Percentiles rank a stretch among this genome's conserved stretches.
These are phyloP conservation scores for Hydriomena furcata DNA, from an alignment of 2,888 invertebrate species.

Conservation along the genomic window DNA sequence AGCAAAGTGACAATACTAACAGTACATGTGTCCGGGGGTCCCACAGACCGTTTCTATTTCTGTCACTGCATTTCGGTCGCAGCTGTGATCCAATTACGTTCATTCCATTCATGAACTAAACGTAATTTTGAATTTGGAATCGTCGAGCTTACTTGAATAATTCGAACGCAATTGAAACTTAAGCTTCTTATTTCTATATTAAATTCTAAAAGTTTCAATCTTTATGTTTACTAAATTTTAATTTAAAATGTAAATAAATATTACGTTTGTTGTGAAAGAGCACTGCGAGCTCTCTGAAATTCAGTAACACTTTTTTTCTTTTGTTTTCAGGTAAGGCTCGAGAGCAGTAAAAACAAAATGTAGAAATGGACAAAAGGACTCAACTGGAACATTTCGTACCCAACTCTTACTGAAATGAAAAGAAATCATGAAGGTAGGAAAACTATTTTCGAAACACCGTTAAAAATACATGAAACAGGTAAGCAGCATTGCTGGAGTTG, in stretches of 20 bases:
- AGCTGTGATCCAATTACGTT: constrained; percentile 37
- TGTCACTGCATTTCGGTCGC: constrained; percentile 33
- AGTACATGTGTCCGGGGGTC: constrained; percentile 30
- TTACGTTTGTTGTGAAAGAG: too few species aligned
- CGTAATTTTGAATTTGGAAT: constrained; percentile 19
- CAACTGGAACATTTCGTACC: constrained; percentile 11
- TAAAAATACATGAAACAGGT: constrained; percentile 22
- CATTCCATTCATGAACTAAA: constrained; percentile 29
- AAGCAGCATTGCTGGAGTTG: constrained; percentile 8
- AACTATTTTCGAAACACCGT: constrained; percentile 12
- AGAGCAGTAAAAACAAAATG: constrained; percentile 4
- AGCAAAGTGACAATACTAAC: constrained; percentile 17
- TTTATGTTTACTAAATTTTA: too few species aligned
- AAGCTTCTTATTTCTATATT: too few species aligned
- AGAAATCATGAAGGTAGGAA: constrained; percentile 8
- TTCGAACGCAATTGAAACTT: constrained; percentile 3
- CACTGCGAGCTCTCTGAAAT: constrained; percentile 1
- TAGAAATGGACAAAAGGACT: constrained; percentile 15
- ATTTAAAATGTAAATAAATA: too few species aligned
- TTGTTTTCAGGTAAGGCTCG: constrained; percentile 24
- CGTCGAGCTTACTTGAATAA: not conserved
- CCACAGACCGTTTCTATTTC: constrained; percentile 29
- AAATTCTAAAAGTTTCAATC: too few species aligned
- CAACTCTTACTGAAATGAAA: constrained; percentile 4
- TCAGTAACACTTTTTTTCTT: constrained; percentile 20